These are phyloP conservation scores for Melangyna quadrimaculata DNA, from an alignment of 2,888 invertebrate genomes.

Conservation along the genomic window DNA sequence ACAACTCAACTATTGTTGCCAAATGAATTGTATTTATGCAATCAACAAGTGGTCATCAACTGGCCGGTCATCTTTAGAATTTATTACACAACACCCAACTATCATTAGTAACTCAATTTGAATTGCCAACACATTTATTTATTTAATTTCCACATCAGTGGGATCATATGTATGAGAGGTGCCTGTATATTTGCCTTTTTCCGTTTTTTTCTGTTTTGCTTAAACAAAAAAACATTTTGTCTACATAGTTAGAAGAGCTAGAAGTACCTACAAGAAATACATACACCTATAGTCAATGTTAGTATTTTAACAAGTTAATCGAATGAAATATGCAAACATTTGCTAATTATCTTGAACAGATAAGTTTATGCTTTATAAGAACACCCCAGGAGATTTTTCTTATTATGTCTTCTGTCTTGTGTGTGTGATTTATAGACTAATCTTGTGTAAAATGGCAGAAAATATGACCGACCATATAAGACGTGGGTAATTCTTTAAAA, in stretches of 20 bases:
- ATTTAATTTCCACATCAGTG: slow-evolving; percentile 20
- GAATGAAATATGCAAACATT: slow-evolving; percentile 38
- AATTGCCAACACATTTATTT: slow-evolving; percentile 32
- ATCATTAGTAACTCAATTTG: slow-evolving; percentile 35
- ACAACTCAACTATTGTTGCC: slow-evolving; percentile 14
- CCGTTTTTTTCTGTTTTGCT: background rate
- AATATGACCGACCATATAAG: slow-evolving; percentile 25
- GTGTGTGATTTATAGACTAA: slow-evolving; percentile 50
- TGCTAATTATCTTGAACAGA: slow-evolving; percentile 34
- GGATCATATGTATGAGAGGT: background rate
- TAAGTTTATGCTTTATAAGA: slow-evolving; percentile 12
- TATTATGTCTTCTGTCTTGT: slow-evolving; percentile 1
- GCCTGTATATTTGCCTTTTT: background rate
- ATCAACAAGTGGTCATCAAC: slow-evolving; percentile 40
- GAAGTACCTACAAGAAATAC: no score
- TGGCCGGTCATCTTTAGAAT: slow-evolving; percentile 46
- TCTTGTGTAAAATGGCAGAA: slow-evolving; percentile 23
- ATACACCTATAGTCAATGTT: background rate
- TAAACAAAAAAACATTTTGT: background rate
- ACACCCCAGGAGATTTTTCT: slow-evolving; percentile 23
- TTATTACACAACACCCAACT: slow-evolving; percentile 40
- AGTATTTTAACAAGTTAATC: slow-evolving; percentile 36
- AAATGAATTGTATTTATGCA: slow-evolving; percentile 37
- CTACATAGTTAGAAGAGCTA: background rate
- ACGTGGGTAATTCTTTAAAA: slow-evolving; percentile 18